Base-by-base conservation (phyloP, 2,113 vertebrate species). In the Cyanoramphus novaezelandiae region DNA sequence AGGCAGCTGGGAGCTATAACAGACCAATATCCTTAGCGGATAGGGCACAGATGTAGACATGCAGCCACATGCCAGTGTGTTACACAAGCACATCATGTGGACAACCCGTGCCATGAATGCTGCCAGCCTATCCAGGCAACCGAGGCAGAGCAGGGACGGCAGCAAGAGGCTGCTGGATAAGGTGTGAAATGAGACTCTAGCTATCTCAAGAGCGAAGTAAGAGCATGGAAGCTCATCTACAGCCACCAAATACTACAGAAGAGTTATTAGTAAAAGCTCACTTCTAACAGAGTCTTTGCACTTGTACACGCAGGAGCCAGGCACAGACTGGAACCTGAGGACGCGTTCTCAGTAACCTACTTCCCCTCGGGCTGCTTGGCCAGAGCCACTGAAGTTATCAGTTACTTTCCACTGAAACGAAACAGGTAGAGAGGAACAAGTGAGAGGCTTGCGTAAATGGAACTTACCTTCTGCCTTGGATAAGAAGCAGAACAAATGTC, bases 21-120 rank as follows among this genome's bases (percentile, higher is more conserved):
- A 87, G 86, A 84, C 91, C 77, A 96, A 96, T 95, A 96, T 96
- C 96, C 96, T 95, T 70, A 76, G 77, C 91, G 87, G 93, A 96
- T 91, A 16, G 39, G 81, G 91, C 91, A 89, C 96, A 96, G 95
- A 96, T 97, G 95, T 82, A 95, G 86, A 93, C 80, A 77, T 77
- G 86, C 27, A 93, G 74, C 81, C 84, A 77, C 46, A 86, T 86
- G 92, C 91, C 90, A 94, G 96, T 0, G 49, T 53, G 69, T 94
- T 97, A 96, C 91, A 94, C 83, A 96, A 97, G 92, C 83, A 88
- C 19, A 52, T 65, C 95, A 82, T 10, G 84, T 7, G 86, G 86
- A 82, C 81, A 93, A 53, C 35, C 63, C 17, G 4, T 80, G 88
- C 67, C 74, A 53, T 7, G 7, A 79, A 70, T 79, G 17, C 93